phyloP scores from a whole-genome alignment of 2,797 vertebrate species.

The Hydrophis major region DNA sequence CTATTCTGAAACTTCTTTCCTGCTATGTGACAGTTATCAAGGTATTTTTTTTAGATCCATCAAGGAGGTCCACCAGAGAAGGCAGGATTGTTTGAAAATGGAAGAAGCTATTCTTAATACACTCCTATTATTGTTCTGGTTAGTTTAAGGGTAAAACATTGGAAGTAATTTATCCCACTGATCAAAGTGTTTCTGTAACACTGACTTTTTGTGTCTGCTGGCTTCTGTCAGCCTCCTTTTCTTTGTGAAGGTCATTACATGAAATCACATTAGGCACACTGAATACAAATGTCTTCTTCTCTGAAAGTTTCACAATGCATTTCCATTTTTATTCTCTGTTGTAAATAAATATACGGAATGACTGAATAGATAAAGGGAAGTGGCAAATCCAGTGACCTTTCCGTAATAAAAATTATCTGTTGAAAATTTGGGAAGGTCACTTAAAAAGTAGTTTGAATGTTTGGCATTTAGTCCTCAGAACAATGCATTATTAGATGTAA shows the following conservation, averaged over 20 bases:
- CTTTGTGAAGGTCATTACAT: slow-evolving; percentile 27
- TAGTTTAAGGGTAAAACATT: not conserved
- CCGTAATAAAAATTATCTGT: slow-evolving; percentile 33
- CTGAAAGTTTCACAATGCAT: slow-evolving; percentile 1
- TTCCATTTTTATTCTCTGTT: slow-evolving; percentile 18
- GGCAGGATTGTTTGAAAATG: not conserved
- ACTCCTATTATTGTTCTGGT: not conserved
- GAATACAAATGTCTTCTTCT: slow-evolving; percentile 20
- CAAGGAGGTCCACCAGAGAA: not conserved
- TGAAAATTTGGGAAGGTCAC: slow-evolving; percentile 1
- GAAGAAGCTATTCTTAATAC: not conserved
- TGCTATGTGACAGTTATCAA: not conserved
- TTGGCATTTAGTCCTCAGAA: not conserved
- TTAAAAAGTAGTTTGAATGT: not conserved
- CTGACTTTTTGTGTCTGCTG: not conserved
- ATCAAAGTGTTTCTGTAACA: slow-evolving; percentile 25
- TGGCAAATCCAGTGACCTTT: slow-evolving; percentile 22
- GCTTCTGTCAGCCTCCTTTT: slow-evolving; percentile 12
- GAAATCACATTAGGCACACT: not conserved
- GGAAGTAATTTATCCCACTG: not conserved
- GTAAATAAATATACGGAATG: slow-evolving; percentile 19
- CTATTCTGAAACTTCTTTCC: not conserved
- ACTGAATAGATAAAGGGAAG: slow-evolving; percentile 22
- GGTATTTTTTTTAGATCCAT: not conserved
- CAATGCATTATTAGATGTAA: not conserved